Evolutionary conservation across 2,797 vertebrate species (phyloP), one percentile per base, ranked within the genome.

Genomic region (Margarornis squamiger): DNA sequence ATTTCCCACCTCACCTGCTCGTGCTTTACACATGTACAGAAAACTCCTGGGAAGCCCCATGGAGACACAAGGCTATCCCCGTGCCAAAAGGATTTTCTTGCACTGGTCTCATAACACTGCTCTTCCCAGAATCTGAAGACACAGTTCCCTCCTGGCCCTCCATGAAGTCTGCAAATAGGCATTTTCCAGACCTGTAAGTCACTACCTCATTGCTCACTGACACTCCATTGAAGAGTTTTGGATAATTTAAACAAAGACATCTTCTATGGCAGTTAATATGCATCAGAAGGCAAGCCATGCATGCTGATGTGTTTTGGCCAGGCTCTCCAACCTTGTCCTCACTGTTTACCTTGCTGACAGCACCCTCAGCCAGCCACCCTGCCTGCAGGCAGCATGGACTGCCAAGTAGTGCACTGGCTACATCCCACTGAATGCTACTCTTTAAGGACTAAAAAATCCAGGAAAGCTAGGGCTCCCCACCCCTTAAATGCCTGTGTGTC

Each of bases 331-430:
- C 6, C 14, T 70, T 66, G 22, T 34, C 18, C 27, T 3, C 1
- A 26, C 11, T 48, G 8, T 57, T 54, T 59, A 6, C 29, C 20
- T 43, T 30, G 12, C 22, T 68, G 26, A 49, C n/a, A 48, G 19
- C 57, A 14, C 14, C 5, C 29, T 61, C 48, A 55, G 39, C 16
- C 49, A 74, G 23, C 11, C 13, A 13, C 14, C 2, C 38, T 72
- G 43, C 16, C n/a, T 72, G 61, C 22, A 62, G 70, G 34, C 57
- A 92, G 45, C 48, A 58, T 14, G 11, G 13, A 23, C 22, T 72
- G 63, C 55, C n/a, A 61, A 24, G 6, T 4, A 1, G 2, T 17
- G 29, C 17, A 18, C 18, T 1, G 2, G 22, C 27, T 41, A 8
- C 0, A 1, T 70, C 19, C 22, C 19, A 27, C 43, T 27, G 29